Evolutionary conservation across 2,113 vertebrate genomes (phyloP).

Genomic region (Chunga burmeisteri): DNA sequence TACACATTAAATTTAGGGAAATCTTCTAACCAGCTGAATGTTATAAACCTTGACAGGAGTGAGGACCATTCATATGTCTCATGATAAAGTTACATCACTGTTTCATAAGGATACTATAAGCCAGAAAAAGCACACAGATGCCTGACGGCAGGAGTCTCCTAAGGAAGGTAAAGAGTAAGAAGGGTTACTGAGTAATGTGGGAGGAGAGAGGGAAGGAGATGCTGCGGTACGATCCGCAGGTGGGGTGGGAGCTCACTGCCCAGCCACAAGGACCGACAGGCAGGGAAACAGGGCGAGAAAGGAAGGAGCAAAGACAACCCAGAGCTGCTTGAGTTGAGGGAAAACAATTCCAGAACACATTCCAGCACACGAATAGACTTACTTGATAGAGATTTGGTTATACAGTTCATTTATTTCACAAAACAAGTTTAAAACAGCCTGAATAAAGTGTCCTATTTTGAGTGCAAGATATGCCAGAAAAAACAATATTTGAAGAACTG

Average conservation of each 20-base stretch:
- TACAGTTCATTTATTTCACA: background rate
- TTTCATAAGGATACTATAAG: background rate
- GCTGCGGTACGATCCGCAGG: too few relatives aligned
- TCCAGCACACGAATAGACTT: background rate
- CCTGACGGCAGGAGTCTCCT: background rate
- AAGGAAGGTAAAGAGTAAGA: background rate
- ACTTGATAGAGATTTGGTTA: background rate
- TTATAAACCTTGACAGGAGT: background rate
- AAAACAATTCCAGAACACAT: background rate
- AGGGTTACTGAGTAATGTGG: background rate
- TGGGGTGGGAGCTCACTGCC: fast-evolving
- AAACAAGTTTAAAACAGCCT: background rate
- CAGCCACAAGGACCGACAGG: background rate
- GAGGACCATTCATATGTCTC: background rate
- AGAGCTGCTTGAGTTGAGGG: background rate
- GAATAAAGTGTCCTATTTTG: background rate
- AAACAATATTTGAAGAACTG: background rate
- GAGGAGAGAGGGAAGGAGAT: background rate
- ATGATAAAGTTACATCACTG: background rate
- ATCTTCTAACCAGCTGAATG: background rate
- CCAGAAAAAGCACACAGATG: background rate
- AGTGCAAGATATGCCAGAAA: background rate
- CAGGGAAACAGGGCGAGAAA: background rate
- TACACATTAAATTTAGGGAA: background rate
- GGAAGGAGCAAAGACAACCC: background rate